Base-by-base conservation (phyloP, 2,797 vertebrate species). In the Gobionotothen gibberifrons region DNA sequence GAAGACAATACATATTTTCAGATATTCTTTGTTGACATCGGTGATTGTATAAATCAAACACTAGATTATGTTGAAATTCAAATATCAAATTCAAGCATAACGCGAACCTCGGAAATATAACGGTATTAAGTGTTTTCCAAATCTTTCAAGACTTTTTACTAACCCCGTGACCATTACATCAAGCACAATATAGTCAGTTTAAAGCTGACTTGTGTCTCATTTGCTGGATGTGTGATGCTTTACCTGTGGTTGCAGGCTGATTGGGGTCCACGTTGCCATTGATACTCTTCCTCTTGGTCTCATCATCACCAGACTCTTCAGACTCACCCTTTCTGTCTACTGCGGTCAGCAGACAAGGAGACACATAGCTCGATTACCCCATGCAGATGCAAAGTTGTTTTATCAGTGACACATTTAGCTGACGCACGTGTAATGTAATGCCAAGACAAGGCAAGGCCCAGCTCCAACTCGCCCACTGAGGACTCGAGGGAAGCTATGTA, bases 271-370 rank as follows among this genome's bases (percentile, higher is more conserved):
- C 81, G 16, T 96, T 96, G 8, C 96, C 85, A 78, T 90, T 96
- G 66, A 82, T 93, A 36, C 76, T 94, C 86, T 79, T 95, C 89
- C 94, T 96, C 93, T 95, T 97, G 75, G 96, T 96, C 58, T 97
- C 98, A 82, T 99, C 98, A 16, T 99, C 98, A 0, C 97, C 97
- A 0, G 97, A 98, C 84, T 99, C 98, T 88, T 99, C 98, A 0
- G 98, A 99, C 68, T 99, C 98, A 2, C 95, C 94, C 78, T 94
- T 90, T 84, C 96, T 96, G 91, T 99, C 98, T 63, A 99, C 98
- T 99, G 84, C 21, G 93, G 70, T 86, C 36, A 72, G 44, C 46
- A 74, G 14, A 54, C 22, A 72, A 63, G 63, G 39, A 72, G 12
- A 62, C 63, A 14, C 36, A 21, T 36, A 14, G 40, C 15, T 83